Percentiles rank a stretch among this genome's conserved stretches.
phyloP scores from a whole-genome alignment of 2,797 vertebrate species.

The Premnoplex brunnescens region DNA sequence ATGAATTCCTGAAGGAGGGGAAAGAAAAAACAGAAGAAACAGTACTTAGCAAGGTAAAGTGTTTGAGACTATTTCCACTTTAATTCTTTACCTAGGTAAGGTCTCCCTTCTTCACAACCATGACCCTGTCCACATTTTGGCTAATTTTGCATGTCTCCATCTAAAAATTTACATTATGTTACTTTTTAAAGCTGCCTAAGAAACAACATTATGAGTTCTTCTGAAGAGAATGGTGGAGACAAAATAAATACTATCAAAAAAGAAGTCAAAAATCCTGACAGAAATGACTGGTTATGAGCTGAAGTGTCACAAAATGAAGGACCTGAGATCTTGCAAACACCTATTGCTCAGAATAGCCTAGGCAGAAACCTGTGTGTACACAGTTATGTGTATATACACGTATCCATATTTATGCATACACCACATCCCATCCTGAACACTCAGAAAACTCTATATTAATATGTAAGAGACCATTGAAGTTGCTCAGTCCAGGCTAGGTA shows the following conservation, averaged over 20 bases:
- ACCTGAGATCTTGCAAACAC: background rate
- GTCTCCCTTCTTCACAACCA: background rate
- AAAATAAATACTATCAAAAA: background rate
- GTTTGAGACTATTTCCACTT: background rate
- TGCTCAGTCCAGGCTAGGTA: background rate
- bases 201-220: background rate
- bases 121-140: background rate
- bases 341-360: background rate
- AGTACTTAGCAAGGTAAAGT: constrained; percentile 13
- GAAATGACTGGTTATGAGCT: background rate
- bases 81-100: background rate
- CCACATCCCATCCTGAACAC: background rate
- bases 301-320: background rate
- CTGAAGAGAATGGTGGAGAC: background rate
- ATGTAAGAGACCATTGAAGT: background rate
- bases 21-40: constrained; percentile 32
- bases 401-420: too few species aligned
- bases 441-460: background rate
- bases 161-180: background rate
- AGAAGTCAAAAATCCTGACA: background rate
- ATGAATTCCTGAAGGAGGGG: constrained; percentile 87
- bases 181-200: background rate
- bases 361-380: background rate
- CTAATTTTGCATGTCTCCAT: background rate
- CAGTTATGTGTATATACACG: accelerated